These are phyloP conservation scores for Hyles euphorbiae DNA, from an alignment of 1,140 invertebrate species.

Conservation along the genomic window DNA sequence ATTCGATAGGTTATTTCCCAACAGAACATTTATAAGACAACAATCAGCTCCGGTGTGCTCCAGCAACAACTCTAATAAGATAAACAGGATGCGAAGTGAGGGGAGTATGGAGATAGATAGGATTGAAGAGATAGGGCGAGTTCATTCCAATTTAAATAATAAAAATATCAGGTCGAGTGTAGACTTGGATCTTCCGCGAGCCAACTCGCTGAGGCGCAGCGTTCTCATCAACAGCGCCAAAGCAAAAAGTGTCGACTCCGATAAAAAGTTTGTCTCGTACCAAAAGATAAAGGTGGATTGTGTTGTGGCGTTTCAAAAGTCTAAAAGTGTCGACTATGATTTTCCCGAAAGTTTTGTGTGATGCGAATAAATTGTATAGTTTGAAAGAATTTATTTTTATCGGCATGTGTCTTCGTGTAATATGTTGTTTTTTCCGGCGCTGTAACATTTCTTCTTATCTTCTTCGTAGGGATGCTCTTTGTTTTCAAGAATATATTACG, in stretches of 20 bases:
- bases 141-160: constrained; percentile 56
- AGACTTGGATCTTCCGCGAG: constrained; percentile 39
- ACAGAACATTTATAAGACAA: constrained; percentile 57
- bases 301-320: constrained; percentile 56
- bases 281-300: constrained; percentile 60
- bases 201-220: constrained; percentile 64
- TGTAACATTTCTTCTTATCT: too few relatives aligned
- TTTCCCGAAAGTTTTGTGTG: constrained; percentile 66
- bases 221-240: constrained; percentile 70
- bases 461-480: too few relatives aligned
- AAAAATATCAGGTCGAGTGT: constrained; percentile 44
- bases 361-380: constrained; percentile 10
- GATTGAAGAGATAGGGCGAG: constrained; percentile 32
- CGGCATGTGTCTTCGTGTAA: too few relatives aligned
- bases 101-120: constrained; percentile 54
- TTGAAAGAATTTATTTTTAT: too few relatives aligned
- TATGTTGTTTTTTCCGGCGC: too few relatives aligned
- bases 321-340: constrained; percentile 59
- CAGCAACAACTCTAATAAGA: constrained; percentile 38
- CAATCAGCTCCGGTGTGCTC: constrained; percentile 61
- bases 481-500: too few relatives aligned
- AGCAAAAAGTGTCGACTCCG: constrained; percentile 59
- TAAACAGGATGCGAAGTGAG: constrained; percentile 59
- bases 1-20: constrained; percentile 57
- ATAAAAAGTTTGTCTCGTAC: constrained; percentile 51